These are phyloP conservation scores for Lagopus muta DNA, from an alignment of 2,113 vertebrate genomes.

Conservation along the genomic window DNA sequence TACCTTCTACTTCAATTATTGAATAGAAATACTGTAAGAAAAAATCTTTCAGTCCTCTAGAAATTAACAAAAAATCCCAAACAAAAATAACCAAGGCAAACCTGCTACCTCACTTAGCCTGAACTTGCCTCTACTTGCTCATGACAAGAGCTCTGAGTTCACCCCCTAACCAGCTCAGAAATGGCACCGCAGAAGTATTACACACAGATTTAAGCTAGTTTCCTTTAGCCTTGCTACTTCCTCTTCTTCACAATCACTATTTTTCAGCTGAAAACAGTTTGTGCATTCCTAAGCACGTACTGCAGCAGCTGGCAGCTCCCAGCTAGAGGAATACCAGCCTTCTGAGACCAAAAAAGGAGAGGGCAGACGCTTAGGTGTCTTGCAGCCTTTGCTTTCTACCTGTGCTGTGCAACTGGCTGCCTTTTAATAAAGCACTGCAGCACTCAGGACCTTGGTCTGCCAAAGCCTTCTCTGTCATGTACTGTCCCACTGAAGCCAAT, in stretches of 20 bases:
- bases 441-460: not conserved
- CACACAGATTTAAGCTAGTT: not conserved
- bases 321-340: not conserved
- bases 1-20: not conserved
- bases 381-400: not conserved
- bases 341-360: fast-evolving
- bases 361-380: not conserved
- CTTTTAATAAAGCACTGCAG: not conserved
- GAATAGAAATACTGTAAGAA: not conserved
- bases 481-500: not conserved
- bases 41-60: not conserved
- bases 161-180: not conserved
- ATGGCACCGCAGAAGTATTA: not conserved
- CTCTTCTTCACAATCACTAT: not conserved
- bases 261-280: not conserved
- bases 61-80: not conserved
- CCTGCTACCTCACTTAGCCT: not conserved
- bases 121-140: not conserved
- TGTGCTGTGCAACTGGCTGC: not conserved
- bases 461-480: not conserved
- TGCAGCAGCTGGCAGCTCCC: not conserved
- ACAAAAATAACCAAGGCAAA: not conserved
- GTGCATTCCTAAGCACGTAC: not conserved
- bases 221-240: not conserved
- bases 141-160: not conserved